These are phyloP conservation scores for Plodia interpunctella DNA, from an alignment of 1,140 invertebrate species.

Conservation along the genomic window DNA sequence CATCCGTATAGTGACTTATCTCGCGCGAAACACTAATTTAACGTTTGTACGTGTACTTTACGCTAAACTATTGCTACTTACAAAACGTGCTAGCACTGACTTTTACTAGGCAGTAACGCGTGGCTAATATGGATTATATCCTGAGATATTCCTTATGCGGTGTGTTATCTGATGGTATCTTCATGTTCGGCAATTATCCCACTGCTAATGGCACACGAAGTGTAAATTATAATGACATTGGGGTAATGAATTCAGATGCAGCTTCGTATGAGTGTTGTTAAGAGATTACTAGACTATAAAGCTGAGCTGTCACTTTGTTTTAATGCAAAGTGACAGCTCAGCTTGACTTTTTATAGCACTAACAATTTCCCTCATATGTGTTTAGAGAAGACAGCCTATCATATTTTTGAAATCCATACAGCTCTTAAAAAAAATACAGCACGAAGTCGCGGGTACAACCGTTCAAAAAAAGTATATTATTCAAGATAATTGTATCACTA, in stretches of 20 bases:
- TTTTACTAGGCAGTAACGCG: neutral
- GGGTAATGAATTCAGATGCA: neutral
- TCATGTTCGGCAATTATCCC: neutral
- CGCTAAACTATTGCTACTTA: slow-evolving; percentile 1
- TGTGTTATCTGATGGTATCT: neutral
- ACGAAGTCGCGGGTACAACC: too few species aligned
- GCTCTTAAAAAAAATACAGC: too few species aligned
- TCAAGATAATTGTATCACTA: neutral
- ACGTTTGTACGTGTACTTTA: neutral
- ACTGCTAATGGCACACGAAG: neutral
- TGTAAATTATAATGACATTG: slow-evolving; percentile 4
- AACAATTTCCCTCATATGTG: too few species aligned
- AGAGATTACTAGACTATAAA: too few species aligned
- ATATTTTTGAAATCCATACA: too few species aligned
- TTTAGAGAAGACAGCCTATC: too few species aligned
- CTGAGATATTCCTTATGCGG: neutral
- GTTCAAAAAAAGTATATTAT: too few species aligned
- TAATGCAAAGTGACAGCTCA: too few species aligned
- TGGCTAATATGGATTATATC: slow-evolving; percentile 3
- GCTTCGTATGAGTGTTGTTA: neutral
- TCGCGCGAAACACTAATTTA: slow-evolving; percentile 1
- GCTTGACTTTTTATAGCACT: too few species aligned
- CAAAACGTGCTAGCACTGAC: neutral
- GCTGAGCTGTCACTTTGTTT: too few species aligned
- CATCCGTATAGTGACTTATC: neutral